These are phyloP conservation scores for Platyura marginata DNA, from an alignment of 1,140 invertebrate species.

Conservation along the genomic window DNA sequence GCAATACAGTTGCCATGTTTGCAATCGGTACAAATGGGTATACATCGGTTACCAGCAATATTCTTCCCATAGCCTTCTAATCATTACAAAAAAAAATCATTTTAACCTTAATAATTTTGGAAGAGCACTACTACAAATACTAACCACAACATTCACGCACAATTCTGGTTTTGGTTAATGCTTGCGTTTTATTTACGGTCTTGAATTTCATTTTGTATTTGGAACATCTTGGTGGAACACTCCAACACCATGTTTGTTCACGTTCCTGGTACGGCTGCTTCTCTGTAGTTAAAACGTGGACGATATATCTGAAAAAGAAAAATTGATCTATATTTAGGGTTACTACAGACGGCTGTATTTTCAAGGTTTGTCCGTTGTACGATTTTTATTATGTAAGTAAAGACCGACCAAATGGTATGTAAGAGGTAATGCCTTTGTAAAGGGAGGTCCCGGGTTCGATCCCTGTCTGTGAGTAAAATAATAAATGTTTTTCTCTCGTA, in stretches of 20 bases:
- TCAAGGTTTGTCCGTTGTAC: too few relatives aligned
- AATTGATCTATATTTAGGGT: too few relatives aligned
- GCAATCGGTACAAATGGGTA: conserved; percentile 65
- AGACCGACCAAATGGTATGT: too few relatives aligned
- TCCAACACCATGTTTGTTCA: conserved; percentile 64
- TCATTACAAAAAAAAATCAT: conserved; percentile 6
- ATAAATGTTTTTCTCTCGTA: too few relatives aligned
- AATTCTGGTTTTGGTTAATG: conserved; percentile 47
- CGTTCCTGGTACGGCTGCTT: conserved; percentile 62
- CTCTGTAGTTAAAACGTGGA: conserved; percentile 38
- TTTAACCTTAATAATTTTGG: not conserved
- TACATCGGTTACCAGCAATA: conserved; percentile 38
- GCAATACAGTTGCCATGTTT: conserved; percentile 67
- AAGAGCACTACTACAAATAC: conserved; percentile 9
- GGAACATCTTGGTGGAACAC: conserved; percentile 66
- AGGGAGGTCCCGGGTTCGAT: too few relatives aligned
- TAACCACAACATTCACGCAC: conserved; percentile 64
- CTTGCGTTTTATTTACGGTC: conserved; percentile 49
- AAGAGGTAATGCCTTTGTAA: too few relatives aligned
- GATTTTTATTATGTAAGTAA: too few relatives aligned
- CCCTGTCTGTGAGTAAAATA: too few relatives aligned
- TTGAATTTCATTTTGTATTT: conserved; percentile 63
- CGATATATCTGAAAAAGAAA: conserved; percentile 12
- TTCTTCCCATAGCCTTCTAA: conserved; percentile 48
- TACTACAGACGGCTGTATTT: too few relatives aligned